Evolutionary conservation across 2,113 vertebrate species (phyloP).

Genomic region (Leucopsar rothschildi): DNA sequence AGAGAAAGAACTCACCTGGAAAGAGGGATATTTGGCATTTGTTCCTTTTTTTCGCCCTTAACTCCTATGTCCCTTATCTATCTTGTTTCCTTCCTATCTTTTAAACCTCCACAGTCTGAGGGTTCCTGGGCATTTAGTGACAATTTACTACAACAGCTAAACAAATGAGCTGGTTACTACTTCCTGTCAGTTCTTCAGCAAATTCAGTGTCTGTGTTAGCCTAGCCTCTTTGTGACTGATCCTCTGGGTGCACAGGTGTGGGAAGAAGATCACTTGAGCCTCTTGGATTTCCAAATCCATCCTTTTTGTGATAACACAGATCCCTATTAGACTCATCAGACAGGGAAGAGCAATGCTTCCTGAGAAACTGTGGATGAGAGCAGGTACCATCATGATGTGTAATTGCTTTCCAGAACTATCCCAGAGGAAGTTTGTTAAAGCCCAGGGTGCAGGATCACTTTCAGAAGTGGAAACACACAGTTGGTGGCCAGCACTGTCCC

Average conservation of each 20-base stretch:
- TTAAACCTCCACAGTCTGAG: neutral
- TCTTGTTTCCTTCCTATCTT: neutral
- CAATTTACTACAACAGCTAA: neutral
- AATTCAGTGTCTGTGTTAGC: neutral
- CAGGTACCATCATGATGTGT: neutral
- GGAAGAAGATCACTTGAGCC: neutral
- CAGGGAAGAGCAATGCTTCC: neutral
- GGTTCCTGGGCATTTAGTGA: neutral
- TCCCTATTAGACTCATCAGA: neutral
- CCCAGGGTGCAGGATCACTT: neutral
- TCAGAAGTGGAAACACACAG: neutral
- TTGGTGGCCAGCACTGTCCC: neutral
- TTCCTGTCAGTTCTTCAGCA: neutral
- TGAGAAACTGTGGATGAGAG: neutral
- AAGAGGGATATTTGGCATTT: neutral
- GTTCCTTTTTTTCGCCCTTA: neutral
- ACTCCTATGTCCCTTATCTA: neutral
- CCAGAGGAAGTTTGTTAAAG: neutral
- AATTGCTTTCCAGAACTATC: neutral
- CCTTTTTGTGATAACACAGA: neutral
- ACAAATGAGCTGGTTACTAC: neutral
- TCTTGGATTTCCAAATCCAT: neutral
- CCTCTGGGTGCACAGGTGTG: neutral
- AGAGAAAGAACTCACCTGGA: neutral
- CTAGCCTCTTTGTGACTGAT: neutral